Percentiles rank a stretch among this genome's conserved stretches.
Conservation (phyloP, 2,888 invertebrate species). For the Pterobdella sp. region DNA sequence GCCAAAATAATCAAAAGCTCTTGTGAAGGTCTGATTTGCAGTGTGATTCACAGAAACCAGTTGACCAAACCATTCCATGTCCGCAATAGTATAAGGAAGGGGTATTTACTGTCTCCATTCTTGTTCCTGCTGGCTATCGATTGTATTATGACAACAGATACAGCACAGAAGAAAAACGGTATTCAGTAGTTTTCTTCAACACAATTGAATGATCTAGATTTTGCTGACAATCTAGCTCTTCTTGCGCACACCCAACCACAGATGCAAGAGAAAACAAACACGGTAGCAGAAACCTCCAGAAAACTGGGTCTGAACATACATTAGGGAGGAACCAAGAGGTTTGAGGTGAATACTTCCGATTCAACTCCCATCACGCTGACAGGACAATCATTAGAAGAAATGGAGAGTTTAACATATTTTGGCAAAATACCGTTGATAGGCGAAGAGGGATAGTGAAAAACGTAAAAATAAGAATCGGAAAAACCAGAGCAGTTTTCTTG, state of each 20-base stretch:
- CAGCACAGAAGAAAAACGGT: not conserved
- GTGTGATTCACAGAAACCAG: not conserved
- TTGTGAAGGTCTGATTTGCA: not conserved
- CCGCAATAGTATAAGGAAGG: not conserved
- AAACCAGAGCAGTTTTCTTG: not conserved
- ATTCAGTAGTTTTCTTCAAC: not conserved
- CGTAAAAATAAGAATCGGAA: not conserved
- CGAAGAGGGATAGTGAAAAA: no score
- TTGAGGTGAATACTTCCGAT: not conserved
- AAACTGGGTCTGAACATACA: no score
- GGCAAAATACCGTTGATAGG: no score
- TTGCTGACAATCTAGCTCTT: not conserved
- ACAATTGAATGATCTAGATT: not conserved
- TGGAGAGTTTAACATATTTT: not conserved
- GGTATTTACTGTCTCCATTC: not conserved
- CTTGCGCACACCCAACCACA: no score
- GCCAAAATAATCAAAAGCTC: not conserved
- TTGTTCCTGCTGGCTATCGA: not conserved
- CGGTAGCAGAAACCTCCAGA: no score
- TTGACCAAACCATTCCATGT: not conserved
- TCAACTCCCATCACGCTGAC: not conserved
- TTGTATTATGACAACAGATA: not conserved
- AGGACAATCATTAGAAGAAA: not conserved
- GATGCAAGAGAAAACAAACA: no score
- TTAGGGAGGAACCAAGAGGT: not conserved